phyloP scores from a whole-genome alignment of 2,888 invertebrate genomes.

The Xanthostigma xanthostigma region DNA sequence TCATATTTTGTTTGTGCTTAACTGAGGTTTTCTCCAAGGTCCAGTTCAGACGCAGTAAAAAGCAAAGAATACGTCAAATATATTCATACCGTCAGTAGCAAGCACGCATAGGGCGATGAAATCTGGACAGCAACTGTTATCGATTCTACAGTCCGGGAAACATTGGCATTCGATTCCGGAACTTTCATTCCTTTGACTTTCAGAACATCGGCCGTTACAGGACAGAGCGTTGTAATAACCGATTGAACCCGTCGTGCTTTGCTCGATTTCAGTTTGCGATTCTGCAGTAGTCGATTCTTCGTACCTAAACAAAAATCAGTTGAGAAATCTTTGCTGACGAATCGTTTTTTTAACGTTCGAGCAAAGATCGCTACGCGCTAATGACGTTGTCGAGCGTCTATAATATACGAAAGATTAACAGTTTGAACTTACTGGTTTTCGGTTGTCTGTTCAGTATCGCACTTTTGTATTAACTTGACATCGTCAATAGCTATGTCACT shows the following conservation, averaged over 20 bases:
- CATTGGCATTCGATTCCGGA: conserved; percentile 39
- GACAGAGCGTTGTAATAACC: neutral
- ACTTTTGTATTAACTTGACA: conserved; percentile 46
- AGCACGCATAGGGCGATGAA: conserved; percentile 41
- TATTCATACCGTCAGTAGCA: conserved; percentile 11
- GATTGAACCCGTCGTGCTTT: no score
- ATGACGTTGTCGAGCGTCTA: neutral
- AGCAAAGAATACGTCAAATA: no score
- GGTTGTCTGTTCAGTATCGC: conserved; percentile 25
- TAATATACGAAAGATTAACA: neutral
- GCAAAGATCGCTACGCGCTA: no score
- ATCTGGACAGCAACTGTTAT: conserved; percentile 50
- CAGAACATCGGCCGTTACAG: conserved; percentile 23
- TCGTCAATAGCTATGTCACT: conserved; percentile 77
- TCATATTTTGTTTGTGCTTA: no score
- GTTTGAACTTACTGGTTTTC: conserved; percentile 10
- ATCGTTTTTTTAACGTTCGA: no score
- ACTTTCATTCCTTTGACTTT: conserved; percentile 9
- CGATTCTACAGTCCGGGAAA: conserved; percentile 33
- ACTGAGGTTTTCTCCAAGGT: no score
- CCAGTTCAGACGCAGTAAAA: no score
- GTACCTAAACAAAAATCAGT: no score
- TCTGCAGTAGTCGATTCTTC: no score
- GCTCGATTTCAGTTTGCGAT: no score
- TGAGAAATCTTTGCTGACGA: no score